Base-by-base conservation (phyloP, 2,113 vertebrate species). In the Glaucidium brasilianum region DNA sequence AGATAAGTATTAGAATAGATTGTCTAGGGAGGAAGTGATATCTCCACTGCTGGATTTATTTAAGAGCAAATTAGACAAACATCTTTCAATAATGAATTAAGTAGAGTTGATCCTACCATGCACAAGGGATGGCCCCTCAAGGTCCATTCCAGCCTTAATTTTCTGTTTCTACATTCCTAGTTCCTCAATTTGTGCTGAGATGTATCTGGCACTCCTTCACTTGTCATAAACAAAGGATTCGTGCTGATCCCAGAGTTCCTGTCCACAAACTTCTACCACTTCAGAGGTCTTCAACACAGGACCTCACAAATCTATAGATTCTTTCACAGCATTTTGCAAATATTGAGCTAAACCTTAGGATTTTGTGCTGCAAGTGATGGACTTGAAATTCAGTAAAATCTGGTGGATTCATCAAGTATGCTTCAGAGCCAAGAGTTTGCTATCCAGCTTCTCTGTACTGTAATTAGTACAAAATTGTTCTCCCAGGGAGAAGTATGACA, bases 221-320 rank as follows among this genome's bases (percentile, higher is more conserved):
- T 92, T 93, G 41, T 32, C 58, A 85, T 88, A 94, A 94, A 94
- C 50, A 88, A 77, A 80, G 55, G 45, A 90, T 93, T 95, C 76
- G 62, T 90, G 22, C 22, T 94, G 77, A 94, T 96, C 74, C 21
- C 63, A 66, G 8, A 45, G 62, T 69, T 88, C 22, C 49, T 75
- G 30, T 72, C 45, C 50, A 76, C 50, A 62, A 53, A 69, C 11
- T 43, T 85, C 77, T 66, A 73, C 25, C 41, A 43, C 6, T 88
- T 83, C 43, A 69, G 29, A 80, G 11, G 29, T 94, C 41, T 76
- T 62, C 55, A 66, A 71, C 68, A 91, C 27, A 77, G 29, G 26
- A 74, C 32, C 59, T 90, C 76, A 89, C 37, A 80, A 59, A 66
- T 30, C 63, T 30, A 49, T 34, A 43, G 17, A 60, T 79, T 37